Conservation (phyloP, 2,113 vertebrate species). For the Neolamprologus devosi region DNA sequence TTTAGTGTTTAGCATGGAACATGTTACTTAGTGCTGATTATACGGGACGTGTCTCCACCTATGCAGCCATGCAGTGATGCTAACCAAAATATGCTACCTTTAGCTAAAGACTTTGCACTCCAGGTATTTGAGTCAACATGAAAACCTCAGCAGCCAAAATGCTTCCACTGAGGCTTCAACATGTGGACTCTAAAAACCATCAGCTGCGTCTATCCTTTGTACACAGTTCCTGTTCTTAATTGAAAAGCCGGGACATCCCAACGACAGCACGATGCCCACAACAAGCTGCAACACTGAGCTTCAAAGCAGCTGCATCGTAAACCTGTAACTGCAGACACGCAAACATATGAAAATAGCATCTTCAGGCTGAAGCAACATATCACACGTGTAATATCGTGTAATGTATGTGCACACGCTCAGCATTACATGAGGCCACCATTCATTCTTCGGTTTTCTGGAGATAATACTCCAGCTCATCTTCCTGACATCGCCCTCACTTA, state of each 20-base stretch:
- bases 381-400: neutral
- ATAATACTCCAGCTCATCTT: neutral
- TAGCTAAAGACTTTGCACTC: neutral
- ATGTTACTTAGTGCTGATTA: neutral
- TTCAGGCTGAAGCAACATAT: neutral
- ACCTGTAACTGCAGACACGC: neutral
- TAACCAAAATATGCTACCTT: fast-evolving
- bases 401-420: neutral
- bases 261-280: neutral
- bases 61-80: neutral
- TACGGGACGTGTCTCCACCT: neutral
- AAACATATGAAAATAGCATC: neutral
- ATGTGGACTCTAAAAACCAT: neutral
- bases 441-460: neutral
- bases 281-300: fast-evolving
- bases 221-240: neutral
- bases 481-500: neutral
- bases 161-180: neutral
- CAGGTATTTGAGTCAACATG: neutral
- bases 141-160: neutral
- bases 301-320: fast-evolving
- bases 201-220: neutral
- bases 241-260: neutral
- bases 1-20: neutral
- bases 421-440: neutral